Conservation (phyloP, 23 tunicate species). For the Styela clava region DNA sequence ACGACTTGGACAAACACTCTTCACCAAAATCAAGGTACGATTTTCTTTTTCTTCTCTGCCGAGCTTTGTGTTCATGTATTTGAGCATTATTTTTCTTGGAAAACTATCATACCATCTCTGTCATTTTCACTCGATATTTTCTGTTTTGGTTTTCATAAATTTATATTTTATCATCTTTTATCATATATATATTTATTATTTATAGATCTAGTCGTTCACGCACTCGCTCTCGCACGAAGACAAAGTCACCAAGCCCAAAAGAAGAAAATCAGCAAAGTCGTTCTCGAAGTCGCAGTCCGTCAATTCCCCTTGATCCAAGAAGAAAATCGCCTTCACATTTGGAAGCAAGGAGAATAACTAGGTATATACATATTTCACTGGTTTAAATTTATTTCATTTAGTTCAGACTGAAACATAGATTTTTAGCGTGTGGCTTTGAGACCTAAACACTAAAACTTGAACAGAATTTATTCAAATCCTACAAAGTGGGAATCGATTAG, state of each 20-base stretch:
- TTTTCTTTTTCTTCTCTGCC: no score
- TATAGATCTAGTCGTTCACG: not conserved
- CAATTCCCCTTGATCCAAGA: constrained; percentile 62
- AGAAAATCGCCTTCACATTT: constrained; percentile 67
- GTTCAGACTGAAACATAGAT: not conserved
- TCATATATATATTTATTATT: no score
- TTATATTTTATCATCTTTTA: no score
- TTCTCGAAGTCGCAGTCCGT: constrained; percentile 45
- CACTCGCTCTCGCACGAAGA: not conserved
- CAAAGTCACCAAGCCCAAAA: not conserved
- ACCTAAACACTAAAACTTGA: no score
- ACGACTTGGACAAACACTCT: not conserved
- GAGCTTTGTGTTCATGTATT: no score
- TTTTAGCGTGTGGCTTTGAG: no score
- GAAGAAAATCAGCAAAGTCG: not conserved
- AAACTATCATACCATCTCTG: no score
- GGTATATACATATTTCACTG: constrained; percentile 27
- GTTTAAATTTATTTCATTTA: not conserved
- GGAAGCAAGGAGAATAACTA: constrained; percentile 61
- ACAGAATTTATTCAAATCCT: no score
- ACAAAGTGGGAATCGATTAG: no score
- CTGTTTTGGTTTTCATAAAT: no score
- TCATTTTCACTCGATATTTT: no score
- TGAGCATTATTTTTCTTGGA: no score
- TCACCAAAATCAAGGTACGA: not conserved